Evolutionary conservation across 2,888 invertebrate species (phyloP), one percentile per base, ranked within the genome.

Genomic region (Torymus auratus): DNA sequence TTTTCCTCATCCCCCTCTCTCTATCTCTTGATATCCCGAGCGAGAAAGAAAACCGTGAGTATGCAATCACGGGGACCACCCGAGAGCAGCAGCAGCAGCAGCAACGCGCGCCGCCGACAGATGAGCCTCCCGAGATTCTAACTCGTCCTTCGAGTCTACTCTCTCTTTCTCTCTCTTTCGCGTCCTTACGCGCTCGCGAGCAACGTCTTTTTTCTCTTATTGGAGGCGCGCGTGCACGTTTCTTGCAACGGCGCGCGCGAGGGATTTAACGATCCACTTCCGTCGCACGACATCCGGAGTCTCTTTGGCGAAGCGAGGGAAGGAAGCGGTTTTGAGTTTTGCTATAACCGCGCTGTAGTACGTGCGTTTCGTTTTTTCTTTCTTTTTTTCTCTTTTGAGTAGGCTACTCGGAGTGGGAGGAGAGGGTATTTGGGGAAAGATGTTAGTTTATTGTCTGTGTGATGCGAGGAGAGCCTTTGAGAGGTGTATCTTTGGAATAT

Each of bases 91-190:
- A 20, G 20, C 20, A 20, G 20, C 20, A 20, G 64, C 62, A 62
- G 20, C 52, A 20, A 5, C 4, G 15, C 13, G 20, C 13, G 50
- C 28, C 20, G n/a, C 62, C 28, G 60, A 65, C 67, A 17, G 80
- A 75, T 75, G 80, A 75, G 65, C 62, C 79, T 74, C 79, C 14
- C 55, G 76, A 72, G 76, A 68, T 61, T 72, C 71, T 72, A 76
- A 76, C 71, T 80, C 71, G 80, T 76, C 80, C 75, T 80, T 80
- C 71, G 75, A 71, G 75, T 70, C 65, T 65, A 20, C 55, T 56
- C 17, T 14, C 14, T 7, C 10, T 58, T 2, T 58, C 4, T 58
- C 14, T 58, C 14, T 58, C 3, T 58, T 1, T 28, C 28, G 28
- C 3, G 28, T 28, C 28, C 28, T 28, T 28, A 28, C 28, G 28